phyloP scores from a whole-genome alignment of 2,888 invertebrate genomes.

The Euplagia quadripunctaria region DNA sequence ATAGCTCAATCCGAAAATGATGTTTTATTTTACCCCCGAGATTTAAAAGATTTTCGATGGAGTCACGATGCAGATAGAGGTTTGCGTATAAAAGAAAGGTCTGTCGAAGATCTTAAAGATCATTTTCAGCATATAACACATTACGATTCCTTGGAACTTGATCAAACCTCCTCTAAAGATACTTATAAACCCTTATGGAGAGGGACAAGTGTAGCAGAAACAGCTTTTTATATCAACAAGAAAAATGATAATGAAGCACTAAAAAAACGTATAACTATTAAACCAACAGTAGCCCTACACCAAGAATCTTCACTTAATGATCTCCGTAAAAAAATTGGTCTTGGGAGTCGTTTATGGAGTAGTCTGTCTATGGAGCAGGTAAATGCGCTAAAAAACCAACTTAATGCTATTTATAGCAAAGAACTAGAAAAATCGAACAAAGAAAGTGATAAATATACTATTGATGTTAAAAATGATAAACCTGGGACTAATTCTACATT shows the following conservation, averaged over 20 bases:
- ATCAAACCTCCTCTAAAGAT: constrained; percentile 86
- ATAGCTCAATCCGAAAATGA: constrained; percentile 94
- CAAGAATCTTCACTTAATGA: constrained; percentile 81
- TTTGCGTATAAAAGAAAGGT: constrained; percentile 93
- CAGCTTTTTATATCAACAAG: constrained; percentile 91
- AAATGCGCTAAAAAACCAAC: constrained; percentile 92
- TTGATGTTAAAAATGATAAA: constrained; percentile 86
- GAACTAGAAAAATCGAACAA: constrained; percentile 80
- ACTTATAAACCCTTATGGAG: constrained; percentile 94
- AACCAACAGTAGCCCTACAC: constrained; percentile 66
- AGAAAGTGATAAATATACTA: constrained; percentile 85
- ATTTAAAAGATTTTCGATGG: constrained; percentile 92
- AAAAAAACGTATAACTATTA: constrained; percentile 59
- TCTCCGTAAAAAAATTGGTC: constrained; percentile 84
- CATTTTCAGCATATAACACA: constrained; percentile 90
- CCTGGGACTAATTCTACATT: constrained; percentile 73
- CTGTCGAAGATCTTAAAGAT: constrained; percentile 94
- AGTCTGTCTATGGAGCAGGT: constrained; percentile 95
- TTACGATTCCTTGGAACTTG: constrained; percentile 82
- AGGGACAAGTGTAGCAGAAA: constrained; percentile 93
- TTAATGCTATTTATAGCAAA: constrained; percentile 93
- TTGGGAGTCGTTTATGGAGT: constrained; percentile 93
- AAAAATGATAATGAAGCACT: constrained; percentile 84
- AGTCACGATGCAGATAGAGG: constrained; percentile 91
- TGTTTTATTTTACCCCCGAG: constrained; percentile 93